Evolutionary conservation across 2,888 invertebrate genomes (phyloP), one percentile per base, ranked within the genome.

Genomic region (Eucera pruinosa): DNA sequence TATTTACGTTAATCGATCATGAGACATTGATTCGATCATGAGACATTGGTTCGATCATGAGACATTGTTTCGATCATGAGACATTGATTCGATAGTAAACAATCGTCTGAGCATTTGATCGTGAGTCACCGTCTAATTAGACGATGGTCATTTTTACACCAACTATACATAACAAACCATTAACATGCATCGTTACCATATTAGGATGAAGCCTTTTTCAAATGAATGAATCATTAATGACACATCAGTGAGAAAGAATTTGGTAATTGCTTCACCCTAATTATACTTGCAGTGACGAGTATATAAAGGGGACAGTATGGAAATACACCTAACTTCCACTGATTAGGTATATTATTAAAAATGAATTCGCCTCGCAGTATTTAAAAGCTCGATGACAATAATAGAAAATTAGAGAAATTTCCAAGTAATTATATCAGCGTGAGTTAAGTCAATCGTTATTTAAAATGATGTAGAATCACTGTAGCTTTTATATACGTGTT

Each of bases 51-150:
- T n/a, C n/a, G n/a, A n/a, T n/a, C n/a, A n/a, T n/a, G n/a, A n/a
- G n/a, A n/a, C n/a, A n/a, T n/a, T n/a, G n/a, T n/a, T n/a, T n/a
- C n/a, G n/a, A n/a, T n/a, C n/a, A n/a, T n/a, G n/a, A n/a, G n/a
- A n/a, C n/a, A n/a, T n/a, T n/a, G n/a, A n/a, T 47, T 48, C 64
- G 15, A 65, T 75, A n/a, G 11, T 55, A 75, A 65, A 65, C 57
- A 71, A 54, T 47, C 58, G 36, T 71, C 36, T 18, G 41, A 60
- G 6, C 65, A 48, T 18, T 47, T 65, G 72, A 72, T 33, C 39
- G 7, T 75, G 72, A 54, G 13, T 72, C 72, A 60, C n/a, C 15
- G 1, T 33, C 60, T 60, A 74, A 74, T 71, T 52, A 55, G n/a
- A 33, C 33, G n/a, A 6, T 1, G 7, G 2, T 45, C 20, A 7